A percentile compares a stretch with the other conserved stretches of the same genome.
Conservation (phyloP, 2,113 vertebrate genomes). For the Indicator indicator region DNA sequence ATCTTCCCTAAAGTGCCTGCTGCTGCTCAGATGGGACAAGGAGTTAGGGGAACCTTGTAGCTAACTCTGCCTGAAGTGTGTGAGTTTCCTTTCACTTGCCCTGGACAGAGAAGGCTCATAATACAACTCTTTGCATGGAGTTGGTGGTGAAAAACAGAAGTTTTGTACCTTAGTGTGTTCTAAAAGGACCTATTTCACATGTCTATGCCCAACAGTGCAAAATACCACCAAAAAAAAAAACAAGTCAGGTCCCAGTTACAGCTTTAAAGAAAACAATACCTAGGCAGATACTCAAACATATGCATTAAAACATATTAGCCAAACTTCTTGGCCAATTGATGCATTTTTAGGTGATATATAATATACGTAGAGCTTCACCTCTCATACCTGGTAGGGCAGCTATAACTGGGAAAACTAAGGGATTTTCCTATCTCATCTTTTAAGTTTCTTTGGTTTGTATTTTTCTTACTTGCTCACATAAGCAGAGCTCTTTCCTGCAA, state of each 20-base stretch:
- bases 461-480: background rate
- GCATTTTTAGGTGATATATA: background rate
- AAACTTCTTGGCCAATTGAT: background rate
- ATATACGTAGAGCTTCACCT: background rate
- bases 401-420: background rate
- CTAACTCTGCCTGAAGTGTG: background rate
- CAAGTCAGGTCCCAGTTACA: background rate
- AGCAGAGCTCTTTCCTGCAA: background rate
- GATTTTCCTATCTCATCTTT: background rate
- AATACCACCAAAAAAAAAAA: no score
- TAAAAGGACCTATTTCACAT: background rate
- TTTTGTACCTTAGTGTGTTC: background rate
- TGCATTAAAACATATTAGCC: background rate
- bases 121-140: accelerated
- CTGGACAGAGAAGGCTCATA: background rate
- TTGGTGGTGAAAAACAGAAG: background rate
- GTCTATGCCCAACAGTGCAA: no score
- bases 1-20: background rate
- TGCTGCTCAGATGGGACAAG: background rate
- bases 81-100: background rate
- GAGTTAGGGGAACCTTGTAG: background rate
- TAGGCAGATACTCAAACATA: background rate
- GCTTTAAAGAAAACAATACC: background rate
- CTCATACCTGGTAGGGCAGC: background rate
- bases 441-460: background rate